Evolutionary conservation across 2,797 vertebrate genomes (phyloP).

Genomic region (Bucorvus abyssinicus): DNA sequence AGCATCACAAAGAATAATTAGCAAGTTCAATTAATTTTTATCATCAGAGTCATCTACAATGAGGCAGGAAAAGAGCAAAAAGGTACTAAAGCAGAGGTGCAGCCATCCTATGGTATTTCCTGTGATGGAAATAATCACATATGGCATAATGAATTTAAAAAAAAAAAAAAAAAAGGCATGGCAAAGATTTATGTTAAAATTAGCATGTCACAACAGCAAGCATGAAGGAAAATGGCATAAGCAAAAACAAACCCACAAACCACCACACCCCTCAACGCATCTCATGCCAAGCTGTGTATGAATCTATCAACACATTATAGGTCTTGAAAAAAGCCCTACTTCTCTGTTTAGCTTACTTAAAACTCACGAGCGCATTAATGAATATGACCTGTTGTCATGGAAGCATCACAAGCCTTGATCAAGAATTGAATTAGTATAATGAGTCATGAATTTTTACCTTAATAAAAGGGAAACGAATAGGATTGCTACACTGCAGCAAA

Average conservation of each 20-base stretch:
- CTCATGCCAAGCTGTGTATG: not conserved
- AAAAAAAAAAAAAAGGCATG: not conserved
- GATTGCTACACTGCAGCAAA: not conserved
- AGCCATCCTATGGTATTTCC: not conserved
- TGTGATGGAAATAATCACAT: not conserved
- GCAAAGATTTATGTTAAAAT: not conserved
- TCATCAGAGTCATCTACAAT: rapidly evolving
- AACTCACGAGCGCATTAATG: not conserved
- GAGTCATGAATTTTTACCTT: not conserved
- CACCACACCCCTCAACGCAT: not conserved
- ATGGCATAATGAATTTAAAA: not conserved
- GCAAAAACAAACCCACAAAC: not conserved
- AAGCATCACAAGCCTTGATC: not conserved
- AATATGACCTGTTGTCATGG: not conserved
- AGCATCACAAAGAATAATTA: not conserved
- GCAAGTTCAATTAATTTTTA: not conserved
- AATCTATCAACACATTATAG: not conserved
- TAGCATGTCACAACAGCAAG: not conserved
- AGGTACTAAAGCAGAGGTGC: not conserved
- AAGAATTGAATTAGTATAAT: not conserved
- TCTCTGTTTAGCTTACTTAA: not conserved
- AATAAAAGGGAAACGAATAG: not conserved
- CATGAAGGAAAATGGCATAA: not conserved
- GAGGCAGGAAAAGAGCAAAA: not conserved
- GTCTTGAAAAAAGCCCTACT: not conserved